Conservation (phyloP, 2,113 vertebrate genomes). For the Pavo muticus region DNA sequence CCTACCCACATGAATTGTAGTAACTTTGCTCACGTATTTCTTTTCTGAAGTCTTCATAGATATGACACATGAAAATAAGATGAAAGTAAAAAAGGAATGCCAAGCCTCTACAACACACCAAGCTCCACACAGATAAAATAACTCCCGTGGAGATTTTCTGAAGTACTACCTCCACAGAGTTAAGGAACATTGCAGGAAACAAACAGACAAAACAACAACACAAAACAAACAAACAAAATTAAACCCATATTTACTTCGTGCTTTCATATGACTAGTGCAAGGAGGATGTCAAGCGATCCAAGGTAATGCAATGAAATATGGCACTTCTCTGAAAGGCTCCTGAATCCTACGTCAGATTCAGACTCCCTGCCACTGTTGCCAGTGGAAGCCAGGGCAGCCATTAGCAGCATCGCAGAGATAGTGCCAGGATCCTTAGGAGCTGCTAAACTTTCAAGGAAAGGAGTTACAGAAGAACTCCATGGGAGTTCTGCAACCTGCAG, state of each 20-base stretch:
- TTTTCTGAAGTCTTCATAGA: background rate
- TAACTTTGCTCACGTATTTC: background rate
- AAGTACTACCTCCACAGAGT: background rate
- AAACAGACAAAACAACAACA: background rate
- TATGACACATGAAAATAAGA: background rate
- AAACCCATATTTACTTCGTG: background rate
- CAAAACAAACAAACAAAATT: background rate
- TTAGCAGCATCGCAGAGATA: background rate
- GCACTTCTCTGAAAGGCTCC: background rate
- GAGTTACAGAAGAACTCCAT: constrained; percentile 15
- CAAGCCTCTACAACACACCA: background rate
- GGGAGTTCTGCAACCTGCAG: background rate
- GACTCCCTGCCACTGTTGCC: background rate
- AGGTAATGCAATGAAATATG: background rate
- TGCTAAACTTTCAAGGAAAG: background rate
- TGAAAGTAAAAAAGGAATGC: background rate
- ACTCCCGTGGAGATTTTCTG: background rate
- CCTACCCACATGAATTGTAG: background rate
- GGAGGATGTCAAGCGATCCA: rapidly evolving
- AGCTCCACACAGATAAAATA: background rate
- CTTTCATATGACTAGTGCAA: background rate
- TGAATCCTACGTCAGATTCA: background rate
- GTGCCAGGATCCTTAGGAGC: background rate
- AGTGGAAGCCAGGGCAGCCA: background rate
- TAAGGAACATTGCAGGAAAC: background rate